Conservation (phyloP, 2,888 invertebrate species). For the Seira sanloemensis region DNA sequence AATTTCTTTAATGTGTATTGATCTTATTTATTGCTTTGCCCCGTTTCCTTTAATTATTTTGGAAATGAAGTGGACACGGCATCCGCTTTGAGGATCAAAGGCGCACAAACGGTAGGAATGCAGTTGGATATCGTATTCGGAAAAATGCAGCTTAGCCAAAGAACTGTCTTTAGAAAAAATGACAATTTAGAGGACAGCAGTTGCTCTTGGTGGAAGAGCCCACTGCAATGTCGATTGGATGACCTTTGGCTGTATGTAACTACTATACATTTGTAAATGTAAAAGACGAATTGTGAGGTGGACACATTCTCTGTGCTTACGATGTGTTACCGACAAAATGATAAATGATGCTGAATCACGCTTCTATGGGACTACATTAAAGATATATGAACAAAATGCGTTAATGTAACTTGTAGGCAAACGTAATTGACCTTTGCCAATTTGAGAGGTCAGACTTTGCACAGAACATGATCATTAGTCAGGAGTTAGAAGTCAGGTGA, state of each 20-base stretch:
- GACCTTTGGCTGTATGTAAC: background rate
- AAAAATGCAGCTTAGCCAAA: too few relatives aligned
- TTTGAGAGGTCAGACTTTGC: background rate
- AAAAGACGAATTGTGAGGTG: background rate
- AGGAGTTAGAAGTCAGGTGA: too few relatives aligned
- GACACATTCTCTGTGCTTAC: background rate
- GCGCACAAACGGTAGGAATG: too few relatives aligned
- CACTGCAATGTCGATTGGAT: background rate
- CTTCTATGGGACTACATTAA: background rate
- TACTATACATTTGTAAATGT: background rate
- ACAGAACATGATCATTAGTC: too few relatives aligned
- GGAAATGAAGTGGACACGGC: too few relatives aligned
- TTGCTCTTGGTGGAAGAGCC: background rate
- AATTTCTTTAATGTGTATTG: too few relatives aligned
- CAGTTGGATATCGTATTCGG: too few relatives aligned
- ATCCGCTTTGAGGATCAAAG: too few relatives aligned
- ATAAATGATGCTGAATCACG: background rate
- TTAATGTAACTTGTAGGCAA: background rate
- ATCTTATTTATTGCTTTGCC: too few relatives aligned
- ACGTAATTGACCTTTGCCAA: background rate
- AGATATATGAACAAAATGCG: background rate
- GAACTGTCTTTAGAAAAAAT: background rate
- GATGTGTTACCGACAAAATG: background rate
- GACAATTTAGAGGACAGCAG: background rate
- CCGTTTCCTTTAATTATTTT: too few relatives aligned